These are phyloP conservation scores for Australoheros scitulus DNA, from an alignment of 2,113 vertebrate species.

Conservation along the genomic window DNA sequence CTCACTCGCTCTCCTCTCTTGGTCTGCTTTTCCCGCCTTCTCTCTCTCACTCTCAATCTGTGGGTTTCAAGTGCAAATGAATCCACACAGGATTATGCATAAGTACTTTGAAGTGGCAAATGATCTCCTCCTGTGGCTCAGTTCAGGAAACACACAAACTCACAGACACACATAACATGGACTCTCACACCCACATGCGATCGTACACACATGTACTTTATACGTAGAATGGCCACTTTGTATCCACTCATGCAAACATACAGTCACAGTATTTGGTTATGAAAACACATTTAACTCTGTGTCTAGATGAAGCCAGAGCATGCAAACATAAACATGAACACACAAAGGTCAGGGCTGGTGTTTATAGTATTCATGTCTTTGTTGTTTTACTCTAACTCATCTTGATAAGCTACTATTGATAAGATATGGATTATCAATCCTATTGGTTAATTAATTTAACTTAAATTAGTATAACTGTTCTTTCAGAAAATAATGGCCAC, in stretches of 20 bases:
- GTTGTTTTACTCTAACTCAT: background rate
- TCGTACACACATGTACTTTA: too few relatives aligned
- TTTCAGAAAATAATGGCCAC: too few relatives aligned
- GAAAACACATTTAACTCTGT: background rate
- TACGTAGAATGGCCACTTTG: background rate
- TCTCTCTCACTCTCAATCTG: constrained; percentile 10
- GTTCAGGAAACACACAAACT: constrained; percentile 13
- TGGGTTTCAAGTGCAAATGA: constrained; percentile 72
- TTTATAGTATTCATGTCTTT: background rate
- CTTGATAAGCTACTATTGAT: background rate
- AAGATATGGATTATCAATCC: too few relatives aligned
- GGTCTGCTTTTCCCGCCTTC: background rate
- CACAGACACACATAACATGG: background rate
- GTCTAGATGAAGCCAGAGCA: background rate
- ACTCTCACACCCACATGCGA: background rate
- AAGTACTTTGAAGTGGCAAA: constrained; percentile 69
- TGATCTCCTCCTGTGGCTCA: constrained; percentile 54
- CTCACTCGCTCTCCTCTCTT: background rate
- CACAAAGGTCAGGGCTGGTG: background rate
- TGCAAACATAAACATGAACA: background rate
- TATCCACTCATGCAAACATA: background rate
- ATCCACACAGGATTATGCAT: constrained; percentile 67
- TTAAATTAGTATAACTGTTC: too few relatives aligned
- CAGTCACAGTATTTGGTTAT: background rate
- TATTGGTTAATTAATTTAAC: too few relatives aligned